These are phyloP conservation scores for Nephila pilipes DNA, from an alignment of 1,140 invertebrate species.

Conservation along the genomic window DNA sequence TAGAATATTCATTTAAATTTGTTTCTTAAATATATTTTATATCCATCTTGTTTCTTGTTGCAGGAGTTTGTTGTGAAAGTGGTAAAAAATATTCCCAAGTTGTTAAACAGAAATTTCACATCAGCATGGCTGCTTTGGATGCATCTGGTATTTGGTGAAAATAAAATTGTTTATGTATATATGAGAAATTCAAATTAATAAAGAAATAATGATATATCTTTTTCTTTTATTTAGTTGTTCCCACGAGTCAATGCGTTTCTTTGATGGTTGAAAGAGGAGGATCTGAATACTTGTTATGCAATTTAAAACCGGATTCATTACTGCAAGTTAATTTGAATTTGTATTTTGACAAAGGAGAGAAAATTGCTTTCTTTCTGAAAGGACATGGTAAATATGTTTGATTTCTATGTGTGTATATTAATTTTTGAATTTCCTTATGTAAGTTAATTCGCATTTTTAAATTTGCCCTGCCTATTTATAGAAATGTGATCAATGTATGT, in stretches of 20 bases:
- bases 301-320: conserved; percentile 84
- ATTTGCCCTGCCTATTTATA: no score
- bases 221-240: conserved; percentile 80
- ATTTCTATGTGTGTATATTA: no score
- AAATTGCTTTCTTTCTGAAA: conserved; percentile 84
- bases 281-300: conserved; percentile 89
- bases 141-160: not conserved
- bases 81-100: conserved; percentile 92
- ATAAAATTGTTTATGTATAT: no score
- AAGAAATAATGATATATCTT: not conserved
- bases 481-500: no score
- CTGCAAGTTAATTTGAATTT: conserved; percentile 89
- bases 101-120: conserved; percentile 91
- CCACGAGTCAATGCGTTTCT: conserved; percentile 82
- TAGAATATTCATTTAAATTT: no score
- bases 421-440: no score
- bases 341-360: conserved; percentile 87
- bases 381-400: conserved; percentile 85
- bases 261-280: conserved; percentile 87
- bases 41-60: no score
- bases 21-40: no score
- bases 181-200: not conserved
- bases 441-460: no score
- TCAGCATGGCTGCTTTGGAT: conserved; percentile 93
- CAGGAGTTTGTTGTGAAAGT: conserved; percentile 83